Conservation (phyloP, 2,888 invertebrate genomes). For the Caenorhabditis becei region DNA sequence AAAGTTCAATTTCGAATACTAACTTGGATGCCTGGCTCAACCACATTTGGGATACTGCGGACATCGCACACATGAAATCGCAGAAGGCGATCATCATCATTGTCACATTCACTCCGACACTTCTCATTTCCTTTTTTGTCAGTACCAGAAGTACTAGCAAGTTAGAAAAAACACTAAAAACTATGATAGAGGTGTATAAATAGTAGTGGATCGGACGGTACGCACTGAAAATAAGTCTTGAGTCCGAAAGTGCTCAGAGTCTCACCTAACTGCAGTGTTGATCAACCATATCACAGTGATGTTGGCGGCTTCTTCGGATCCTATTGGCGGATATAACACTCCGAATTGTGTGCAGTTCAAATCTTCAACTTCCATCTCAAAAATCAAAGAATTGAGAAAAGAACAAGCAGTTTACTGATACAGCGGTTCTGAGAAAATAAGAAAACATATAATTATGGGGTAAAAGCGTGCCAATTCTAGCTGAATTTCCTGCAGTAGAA, state of each 20-base stretch:
- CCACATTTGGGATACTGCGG: background rate
- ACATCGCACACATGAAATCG: background rate
- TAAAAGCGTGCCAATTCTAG: too few relatives aligned
- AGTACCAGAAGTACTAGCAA: background rate
- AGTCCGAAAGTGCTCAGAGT: background rate
- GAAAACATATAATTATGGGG: too few relatives aligned
- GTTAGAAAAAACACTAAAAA: background rate
- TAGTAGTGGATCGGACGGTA: background rate
- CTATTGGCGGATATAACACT: constrained; percentile 8
- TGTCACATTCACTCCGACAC: background rate
- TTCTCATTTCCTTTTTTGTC: background rate
- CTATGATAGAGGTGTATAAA: background rate
- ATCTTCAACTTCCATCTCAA: constrained; percentile 15
- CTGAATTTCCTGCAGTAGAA: too few relatives aligned
- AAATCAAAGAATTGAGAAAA: too few relatives aligned
- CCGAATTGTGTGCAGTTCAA: constrained; percentile 38
- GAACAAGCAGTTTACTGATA: too few relatives aligned
- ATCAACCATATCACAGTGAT: background rate
- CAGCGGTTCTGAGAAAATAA: too few relatives aligned
- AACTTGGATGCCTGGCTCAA: background rate
- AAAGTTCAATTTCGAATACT: too few relatives aligned
- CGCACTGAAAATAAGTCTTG: constrained; percentile 24
- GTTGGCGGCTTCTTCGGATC: constrained; percentile 15
- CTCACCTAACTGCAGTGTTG: background rate
- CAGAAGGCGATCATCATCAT: constrained; percentile 1